phyloP scores from a whole-genome alignment of 2,113 vertebrate genomes.

The Ceratotherium simum region DNA sequence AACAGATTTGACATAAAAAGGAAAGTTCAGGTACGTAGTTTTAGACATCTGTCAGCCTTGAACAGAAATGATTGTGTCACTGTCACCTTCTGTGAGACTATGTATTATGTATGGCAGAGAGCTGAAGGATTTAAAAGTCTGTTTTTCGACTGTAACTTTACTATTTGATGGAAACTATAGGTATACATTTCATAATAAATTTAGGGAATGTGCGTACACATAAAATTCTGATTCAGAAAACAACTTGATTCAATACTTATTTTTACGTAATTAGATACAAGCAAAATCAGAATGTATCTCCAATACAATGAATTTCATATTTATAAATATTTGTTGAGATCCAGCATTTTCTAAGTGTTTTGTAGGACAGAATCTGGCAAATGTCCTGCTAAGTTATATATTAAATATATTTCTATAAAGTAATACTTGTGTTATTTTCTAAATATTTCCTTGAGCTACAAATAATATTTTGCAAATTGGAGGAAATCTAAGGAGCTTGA shows the following conservation, averaged over 20 bases:
- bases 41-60: background rate
- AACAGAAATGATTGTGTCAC: background rate
- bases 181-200: background rate
- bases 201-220: background rate
- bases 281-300: background rate
- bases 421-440: slow-evolving; percentile 21
- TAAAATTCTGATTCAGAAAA: slow-evolving; percentile 18
- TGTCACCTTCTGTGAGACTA: background rate
- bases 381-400: background rate
- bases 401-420: background rate
- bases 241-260: background rate
- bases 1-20: background rate
- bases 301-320: background rate
- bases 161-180: background rate
- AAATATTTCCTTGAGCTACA: background rate
- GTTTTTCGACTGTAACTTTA: background rate
- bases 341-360: slow-evolving; percentile 47
- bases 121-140: background rate
- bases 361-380: background rate
- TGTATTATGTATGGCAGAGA: background rate
- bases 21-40: background rate
- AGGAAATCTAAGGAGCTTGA: background rate
- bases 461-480: background rate
- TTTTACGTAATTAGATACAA: slow-evolving; percentile 20
- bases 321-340: slow-evolving; percentile 47